phyloP scores from a whole-genome alignment of 1,140 invertebrate genomes.

The Drusus annulatus region DNA sequence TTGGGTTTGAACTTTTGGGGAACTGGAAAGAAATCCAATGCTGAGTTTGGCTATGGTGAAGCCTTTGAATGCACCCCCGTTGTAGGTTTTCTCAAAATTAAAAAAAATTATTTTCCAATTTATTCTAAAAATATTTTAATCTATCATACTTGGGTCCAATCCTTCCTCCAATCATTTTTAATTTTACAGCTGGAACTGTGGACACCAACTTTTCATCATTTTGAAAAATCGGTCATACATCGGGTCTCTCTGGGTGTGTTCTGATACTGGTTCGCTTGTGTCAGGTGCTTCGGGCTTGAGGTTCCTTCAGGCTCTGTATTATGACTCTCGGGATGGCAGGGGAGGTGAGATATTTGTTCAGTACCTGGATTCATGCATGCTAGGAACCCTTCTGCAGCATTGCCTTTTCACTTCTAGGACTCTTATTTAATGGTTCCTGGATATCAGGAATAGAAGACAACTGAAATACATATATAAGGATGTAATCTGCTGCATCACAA shows the following conservation, averaged over 20 bases:
- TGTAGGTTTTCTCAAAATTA: no score
- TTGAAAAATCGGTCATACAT: slow-evolving; percentile 86
- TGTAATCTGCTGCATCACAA: not conserved
- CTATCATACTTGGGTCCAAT: slow-evolving; percentile 82
- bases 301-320: no score
- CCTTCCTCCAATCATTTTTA: slow-evolving; percentile 89
- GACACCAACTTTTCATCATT: slow-evolving; percentile 91
- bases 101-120: no score
- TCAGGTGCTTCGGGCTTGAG: slow-evolving; percentile 57
- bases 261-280: slow-evolving; percentile 56
- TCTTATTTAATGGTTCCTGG: slow-evolving; percentile 60
- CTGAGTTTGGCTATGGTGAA: no score
- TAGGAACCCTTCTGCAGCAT: slow-evolving; percentile 52
- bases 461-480: slow-evolving; percentile 65
- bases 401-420: slow-evolving; percentile 49
- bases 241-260: slow-evolving; percentile 70
- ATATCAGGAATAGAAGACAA: slow-evolving; percentile 81
- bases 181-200: slow-evolving; percentile 83
- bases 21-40: no score
- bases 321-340: no score
- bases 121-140: slow-evolving; percentile 74
- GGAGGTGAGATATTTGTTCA: slow-evolving; percentile 11
- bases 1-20: no score
- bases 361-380: slow-evolving; percentile 36
- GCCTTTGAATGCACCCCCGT: no score